Percentiles rank a stretch among this genome's conserved stretches.
Conservation (phyloP, 1,140 invertebrate species). For the Drosophila arizonae region DNA sequence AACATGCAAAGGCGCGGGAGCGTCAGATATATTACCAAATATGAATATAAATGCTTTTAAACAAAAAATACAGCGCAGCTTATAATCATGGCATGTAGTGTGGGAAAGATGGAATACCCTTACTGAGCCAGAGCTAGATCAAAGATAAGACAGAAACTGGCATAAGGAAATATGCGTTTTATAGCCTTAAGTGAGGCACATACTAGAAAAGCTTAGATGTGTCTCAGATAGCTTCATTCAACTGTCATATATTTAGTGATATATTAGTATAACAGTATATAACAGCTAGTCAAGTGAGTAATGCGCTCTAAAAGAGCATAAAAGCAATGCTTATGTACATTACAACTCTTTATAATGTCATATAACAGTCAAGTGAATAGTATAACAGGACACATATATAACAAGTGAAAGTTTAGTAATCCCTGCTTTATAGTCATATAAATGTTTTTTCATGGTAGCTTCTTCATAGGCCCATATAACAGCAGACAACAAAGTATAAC, state of each 20-base stretch:
- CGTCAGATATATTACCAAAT: slow-evolving; percentile 61
- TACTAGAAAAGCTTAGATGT: not conserved
- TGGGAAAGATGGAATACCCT: slow-evolving; percentile 20
- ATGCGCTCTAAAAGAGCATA: not conserved
- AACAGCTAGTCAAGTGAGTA: not conserved
- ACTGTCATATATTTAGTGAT: not conserved
- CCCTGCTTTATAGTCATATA: not conserved
- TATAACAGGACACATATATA: not conserved
- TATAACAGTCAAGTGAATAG: not conserved
- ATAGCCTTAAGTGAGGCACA: not conserved
- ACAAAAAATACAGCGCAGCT: slow-evolving; percentile 8
- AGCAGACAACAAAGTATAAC: not conserved
- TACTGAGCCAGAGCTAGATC: not conserved
- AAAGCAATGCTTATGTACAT: no score
- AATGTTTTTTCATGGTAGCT: no score
- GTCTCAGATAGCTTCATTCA: not conserved
- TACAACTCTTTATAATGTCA: no score
- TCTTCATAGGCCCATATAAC: no score
- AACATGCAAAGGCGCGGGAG: slow-evolving; percentile 45
- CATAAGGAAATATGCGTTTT: not conserved
- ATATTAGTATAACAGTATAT: not conserved
- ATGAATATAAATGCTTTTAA: slow-evolving; percentile 71
- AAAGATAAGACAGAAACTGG: not conserved
- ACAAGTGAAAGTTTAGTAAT: not conserved
- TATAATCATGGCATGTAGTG: not conserved